These are phyloP conservation scores for Seriola quinqueradiata DNA, from an alignment of 2,113 vertebrate species.

Conservation along the genomic window DNA sequence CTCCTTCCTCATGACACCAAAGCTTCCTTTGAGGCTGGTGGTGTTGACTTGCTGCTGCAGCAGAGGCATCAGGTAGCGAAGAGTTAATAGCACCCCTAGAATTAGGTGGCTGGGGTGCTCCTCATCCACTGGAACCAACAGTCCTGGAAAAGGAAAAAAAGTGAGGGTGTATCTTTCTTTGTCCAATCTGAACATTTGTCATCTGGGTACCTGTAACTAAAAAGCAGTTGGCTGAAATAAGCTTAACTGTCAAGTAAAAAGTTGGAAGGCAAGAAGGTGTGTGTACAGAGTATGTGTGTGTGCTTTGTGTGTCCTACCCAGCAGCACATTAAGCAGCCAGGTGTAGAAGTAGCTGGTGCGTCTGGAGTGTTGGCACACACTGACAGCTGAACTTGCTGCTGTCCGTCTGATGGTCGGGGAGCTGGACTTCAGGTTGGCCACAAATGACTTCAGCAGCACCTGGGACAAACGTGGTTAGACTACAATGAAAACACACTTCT, in stretches of 20 bases:
- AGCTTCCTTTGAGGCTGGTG: slow-evolving; percentile 96
- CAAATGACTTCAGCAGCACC: slow-evolving; percentile 94
- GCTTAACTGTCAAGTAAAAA: neutral
- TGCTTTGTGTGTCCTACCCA: slow-evolving; percentile 83
- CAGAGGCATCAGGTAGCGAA: slow-evolving; percentile 95
- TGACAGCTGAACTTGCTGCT: slow-evolving; percentile 91
- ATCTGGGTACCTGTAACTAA: neutral
- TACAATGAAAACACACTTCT: neutral
- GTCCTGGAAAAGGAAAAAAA: slow-evolving; percentile 78
- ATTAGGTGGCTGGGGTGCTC: slow-evolving; percentile 91
- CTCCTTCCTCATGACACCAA: slow-evolving; percentile 95
- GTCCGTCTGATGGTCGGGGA: slow-evolving; percentile 95
- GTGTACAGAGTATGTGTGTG: neutral
- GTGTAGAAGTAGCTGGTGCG: slow-evolving; percentile 95
- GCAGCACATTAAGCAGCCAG: slow-evolving; percentile 94
- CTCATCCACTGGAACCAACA: slow-evolving; percentile 91
- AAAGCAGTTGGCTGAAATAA: neutral
- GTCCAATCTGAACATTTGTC: neutral
- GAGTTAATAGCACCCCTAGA: slow-evolving; percentile 92
- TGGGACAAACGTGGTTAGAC: slow-evolving; percentile 54
- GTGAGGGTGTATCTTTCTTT: neutral
- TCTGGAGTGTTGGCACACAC: slow-evolving; percentile 94
- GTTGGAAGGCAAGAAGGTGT: neutral
- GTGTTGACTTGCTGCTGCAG: slow-evolving; percentile 96
- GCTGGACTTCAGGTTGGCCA: slow-evolving; percentile 93